phyloP scores from a whole-genome alignment of 2,888 invertebrate species.

The Aleiodes testaceus region DNA sequence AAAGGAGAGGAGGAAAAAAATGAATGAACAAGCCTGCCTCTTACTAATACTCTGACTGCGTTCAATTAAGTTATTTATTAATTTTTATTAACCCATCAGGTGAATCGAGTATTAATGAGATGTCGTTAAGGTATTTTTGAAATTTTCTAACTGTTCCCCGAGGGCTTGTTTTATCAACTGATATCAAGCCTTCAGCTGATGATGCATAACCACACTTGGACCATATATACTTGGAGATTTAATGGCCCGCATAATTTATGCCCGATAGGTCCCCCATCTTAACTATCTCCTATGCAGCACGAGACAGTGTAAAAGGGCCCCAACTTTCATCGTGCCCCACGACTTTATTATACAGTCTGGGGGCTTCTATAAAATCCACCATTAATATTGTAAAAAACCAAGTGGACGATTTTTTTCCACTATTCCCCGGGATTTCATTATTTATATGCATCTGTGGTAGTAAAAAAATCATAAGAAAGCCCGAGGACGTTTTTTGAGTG shows the following conservation, averaged over 20 bases:
- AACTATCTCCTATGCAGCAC: conserved; percentile 48
- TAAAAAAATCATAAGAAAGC: conserved; percentile 5
- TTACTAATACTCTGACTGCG: background rate
- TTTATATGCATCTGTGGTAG: background rate
- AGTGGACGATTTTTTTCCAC: conserved; percentile 49
- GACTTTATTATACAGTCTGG: conserved; percentile 64
- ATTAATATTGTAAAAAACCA: conserved; percentile 65
- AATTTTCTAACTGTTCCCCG: background rate
- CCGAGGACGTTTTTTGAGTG: conserved; percentile 25
- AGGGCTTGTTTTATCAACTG: conserved; percentile 47
- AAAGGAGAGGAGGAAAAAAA: background rate
- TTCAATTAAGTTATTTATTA: conserved; percentile 31
- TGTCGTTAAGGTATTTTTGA: background rate
- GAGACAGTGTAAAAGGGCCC: conserved; percentile 15
- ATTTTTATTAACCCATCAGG: conserved; percentile 14
- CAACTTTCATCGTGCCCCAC: conserved; percentile 48
- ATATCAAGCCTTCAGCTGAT: conserved; percentile 56
- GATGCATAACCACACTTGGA: conserved; percentile 61
- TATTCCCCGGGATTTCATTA: background rate
- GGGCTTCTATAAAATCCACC: conserved; percentile 53
- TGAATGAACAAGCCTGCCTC: conserved; percentile 36
- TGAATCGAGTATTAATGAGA: conserved; percentile 1
- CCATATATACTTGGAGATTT: conserved; percentile 61
- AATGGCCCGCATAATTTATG: conserved; percentile 68
- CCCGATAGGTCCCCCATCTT: conserved; percentile 58